Evolutionary conservation across 1,140 invertebrate genomes (phyloP), one percentile per base, ranked within the genome.

Genomic region (Drosophila punjabiensis): DNA sequence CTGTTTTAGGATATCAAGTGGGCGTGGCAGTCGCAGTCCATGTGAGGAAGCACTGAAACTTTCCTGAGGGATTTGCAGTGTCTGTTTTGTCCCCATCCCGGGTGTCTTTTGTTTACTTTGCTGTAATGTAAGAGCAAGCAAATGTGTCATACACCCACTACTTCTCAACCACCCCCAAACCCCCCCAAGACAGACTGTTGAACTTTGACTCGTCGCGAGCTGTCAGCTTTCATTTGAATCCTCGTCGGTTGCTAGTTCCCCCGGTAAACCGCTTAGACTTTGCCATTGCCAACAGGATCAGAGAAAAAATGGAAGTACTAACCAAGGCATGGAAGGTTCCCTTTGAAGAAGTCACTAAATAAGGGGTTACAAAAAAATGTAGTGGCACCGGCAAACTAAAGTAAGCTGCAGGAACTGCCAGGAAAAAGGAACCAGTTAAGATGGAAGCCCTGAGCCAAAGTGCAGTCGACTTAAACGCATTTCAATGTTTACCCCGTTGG

Each of bases 181-280:
- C 24, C n/a, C 48, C 28, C 52, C 30, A 55, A 63, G 65, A 67
- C 53, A 73, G 70, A 85, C 86, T 88, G 85, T 90, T 90, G 85
- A 88, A 88, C 85, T 88, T 79, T 81, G 69, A 68, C 77, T 80
- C 61, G 67, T 32, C 37, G 50, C 66, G 73, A 53, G 68, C 56
- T 71, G 76, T 66, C 69, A 65, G 76, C 53, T 60, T 65, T 80
- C 60, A 47, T 59, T 73, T 74, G 53, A 80, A 83, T 73, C 73
- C 55, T 53, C 67, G 63, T 53, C 67, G 63, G 62, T 37, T 70
- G 78, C 68, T 66, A 70, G 48, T 33, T 52, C 74, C 32, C 20
- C 55, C 55, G 55, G 55, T 87, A 87, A 87, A 79, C 84, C 81
- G 84, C 85, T 89, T 87, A 89, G 77, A 82, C 78, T 84, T 89